Base-by-base conservation (phyloP, 2,888 invertebrate genomes). In the Leptinotarsa tumamoca region DNA sequence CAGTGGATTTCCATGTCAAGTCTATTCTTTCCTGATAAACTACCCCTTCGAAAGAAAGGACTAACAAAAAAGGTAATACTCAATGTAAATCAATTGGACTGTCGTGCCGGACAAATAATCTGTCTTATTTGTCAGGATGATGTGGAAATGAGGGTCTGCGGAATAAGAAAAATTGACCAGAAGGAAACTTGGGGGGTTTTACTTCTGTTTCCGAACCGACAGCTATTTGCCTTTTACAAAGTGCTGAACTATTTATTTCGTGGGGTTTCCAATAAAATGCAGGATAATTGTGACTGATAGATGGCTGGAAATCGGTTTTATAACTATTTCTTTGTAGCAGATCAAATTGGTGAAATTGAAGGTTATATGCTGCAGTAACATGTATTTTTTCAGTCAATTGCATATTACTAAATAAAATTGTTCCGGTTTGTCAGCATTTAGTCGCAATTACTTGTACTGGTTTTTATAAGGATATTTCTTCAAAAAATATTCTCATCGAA, bases 31-130 rank as follows among this genome's bases (percentile, higher is more conserved):
- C 61, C 43, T 63, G 27, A 63, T 33, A 63, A 63, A 63, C 63
- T 43, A 33, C 33, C 63, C 63, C 43, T 63, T n/a, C 63, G 43
- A 27, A 63, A 58, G 23, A 63, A 27, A 63, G 43, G 33, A 27
- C 63, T n/a, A 63, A 15, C 33, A 63, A 63, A 63, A 43, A 33
- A 43, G 63, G 63, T 63, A 63, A 33, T 63, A 63, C 63, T 63
- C 86, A 86, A 88, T 88, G 88, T 87, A 87, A 88, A 88, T 88
- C 88, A 88, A 88, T 88, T 87, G 87, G 81, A 74, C 82, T 81
- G 86, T 85, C 85, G 84, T 85, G 83, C 85, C 86, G 87, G 87
- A 87, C 88, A 87, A 88, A 88, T 87, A 87, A 86, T 86, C 86
- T 85, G 85, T 87, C 87, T 86, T 86, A 87, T 87, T 88, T 88